Base-by-base conservation (phyloP, 2,888 invertebrate species). In the Vesta saturnalis region DNA sequence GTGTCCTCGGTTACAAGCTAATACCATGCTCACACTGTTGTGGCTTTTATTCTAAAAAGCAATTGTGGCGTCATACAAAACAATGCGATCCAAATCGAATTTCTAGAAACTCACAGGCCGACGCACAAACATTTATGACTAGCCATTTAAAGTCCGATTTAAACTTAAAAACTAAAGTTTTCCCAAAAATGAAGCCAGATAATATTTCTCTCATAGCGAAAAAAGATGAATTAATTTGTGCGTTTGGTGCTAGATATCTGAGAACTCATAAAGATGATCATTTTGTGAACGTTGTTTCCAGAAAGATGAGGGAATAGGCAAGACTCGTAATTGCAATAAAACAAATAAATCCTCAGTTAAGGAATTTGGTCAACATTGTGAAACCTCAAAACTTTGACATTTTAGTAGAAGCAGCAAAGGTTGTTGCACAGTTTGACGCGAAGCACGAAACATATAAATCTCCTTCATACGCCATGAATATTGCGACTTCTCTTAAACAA, bases 261-360 rank as follows among this genome's bases (percentile, higher is more conserved):
- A 67, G 69, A 55, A 54, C 47, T 12, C 71, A 74, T 47, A 47
- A 70, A 15, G 73, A 73, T 62, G 70, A 64, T 15, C 73, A 73
- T 64, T 71, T 67, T 30, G 35, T 71, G 2, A 69, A 67, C 46
- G 68, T 72, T 1, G 57, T 63, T n/a, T 73, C 69, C 0, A 22
- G 72, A 43, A 73, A 74, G 63, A 74, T 73, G 73, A 43, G 74
- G 18, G 72, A 72, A 58, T 39, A 73, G 1, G 49, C 71, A 1
- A 70, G 65, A 69, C 52, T 72, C 6, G 22, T 74, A 19, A 64
- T 74, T 35, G 67, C 69, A 59, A 21, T 72, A 14, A 71, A 46
- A 47, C 69, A 60, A 43, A n/a, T 46, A 14, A 21, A 73, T 16
- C 61, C 64, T 16, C 16, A 15, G 5, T 60, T 72, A 30, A 64